Conservation (phyloP, 2,113 vertebrate species). For the Thalassoma bifasciatum region DNA sequence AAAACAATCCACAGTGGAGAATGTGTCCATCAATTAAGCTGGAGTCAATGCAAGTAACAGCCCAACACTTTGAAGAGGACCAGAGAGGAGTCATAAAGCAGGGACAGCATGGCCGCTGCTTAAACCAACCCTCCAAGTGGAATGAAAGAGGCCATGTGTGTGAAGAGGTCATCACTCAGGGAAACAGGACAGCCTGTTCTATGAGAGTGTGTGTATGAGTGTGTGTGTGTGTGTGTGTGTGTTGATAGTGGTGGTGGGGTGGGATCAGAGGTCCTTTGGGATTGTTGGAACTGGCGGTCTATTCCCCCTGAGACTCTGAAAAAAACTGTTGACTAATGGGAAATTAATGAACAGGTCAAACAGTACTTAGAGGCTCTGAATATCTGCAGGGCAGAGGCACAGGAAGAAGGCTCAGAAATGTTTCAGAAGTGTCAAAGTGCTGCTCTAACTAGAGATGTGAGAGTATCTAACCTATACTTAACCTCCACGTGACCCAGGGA, state of each 20-base stretch:
- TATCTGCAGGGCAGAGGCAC: constrained; percentile 41
- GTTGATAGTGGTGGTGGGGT: constrained; percentile 32
- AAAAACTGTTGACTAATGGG: constrained; percentile 72
- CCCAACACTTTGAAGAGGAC: constrained; percentile 54
- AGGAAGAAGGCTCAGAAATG: constrained; percentile 28
- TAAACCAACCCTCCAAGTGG: constrained; percentile 66
- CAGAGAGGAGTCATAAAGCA: constrained; percentile 62
- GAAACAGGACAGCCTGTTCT: constrained; percentile 47
- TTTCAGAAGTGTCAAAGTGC: constrained; percentile 63
- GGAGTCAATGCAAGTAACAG: constrained; percentile 65
- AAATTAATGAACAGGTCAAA: constrained; percentile 70
- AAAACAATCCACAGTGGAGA: constrained; percentile 61
- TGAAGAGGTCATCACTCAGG: constrained; percentile 73
- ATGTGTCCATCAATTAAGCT: constrained; percentile 66
- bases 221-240: constrained; percentile 20
- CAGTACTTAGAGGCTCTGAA: constrained; percentile 44
- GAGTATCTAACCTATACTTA: constrained; percentile 29
- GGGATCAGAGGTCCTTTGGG: constrained; percentile 41
- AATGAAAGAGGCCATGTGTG: constrained; percentile 75
- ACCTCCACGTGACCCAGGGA: constrained; percentile 32
- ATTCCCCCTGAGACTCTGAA: constrained; percentile 57
- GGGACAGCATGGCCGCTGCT: constrained; percentile 50
- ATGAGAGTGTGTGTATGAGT: too few relatives aligned
- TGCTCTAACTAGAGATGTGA: constrained; percentile 31
- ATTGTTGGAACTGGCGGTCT: constrained; percentile 58